phyloP scores from a whole-genome alignment of 2,113 vertebrate species.

The Neopipo cinnamomea region DNA sequence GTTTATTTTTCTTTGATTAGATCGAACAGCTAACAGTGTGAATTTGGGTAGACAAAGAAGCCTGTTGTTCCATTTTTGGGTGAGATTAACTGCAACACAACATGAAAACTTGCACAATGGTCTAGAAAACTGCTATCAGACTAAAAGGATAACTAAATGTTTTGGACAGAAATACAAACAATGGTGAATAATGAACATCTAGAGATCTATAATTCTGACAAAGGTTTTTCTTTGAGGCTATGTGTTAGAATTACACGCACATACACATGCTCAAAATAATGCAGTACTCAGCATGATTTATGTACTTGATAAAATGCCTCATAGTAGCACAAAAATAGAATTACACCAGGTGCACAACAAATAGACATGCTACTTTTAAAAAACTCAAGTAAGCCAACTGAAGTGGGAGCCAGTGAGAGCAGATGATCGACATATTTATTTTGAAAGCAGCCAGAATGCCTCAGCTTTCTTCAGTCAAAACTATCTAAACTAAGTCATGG shows the following conservation, averaged over 20 bases:
- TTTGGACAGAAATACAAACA: constrained; percentile 24
- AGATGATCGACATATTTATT: constrained; percentile 50
- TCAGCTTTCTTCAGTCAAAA: constrained; percentile 45
- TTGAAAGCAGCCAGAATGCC: constrained; percentile 49
- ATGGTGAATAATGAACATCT: constrained; percentile 42
- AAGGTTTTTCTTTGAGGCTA: constrained; percentile 36
- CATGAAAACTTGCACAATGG: neutral
- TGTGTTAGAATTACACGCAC: constrained; percentile 1
- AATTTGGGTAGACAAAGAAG: constrained; percentile 15
- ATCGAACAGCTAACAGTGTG: neutral
- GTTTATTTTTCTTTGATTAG: constrained; percentile 36
- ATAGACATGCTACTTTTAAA: constrained; percentile 3
- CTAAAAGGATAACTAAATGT: constrained; percentile 46
- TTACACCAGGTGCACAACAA: constrained; percentile 37
- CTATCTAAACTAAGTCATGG: neutral
- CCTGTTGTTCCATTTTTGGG: neutral
- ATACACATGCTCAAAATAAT: constrained; percentile 7
- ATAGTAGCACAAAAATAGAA: constrained; percentile 34
- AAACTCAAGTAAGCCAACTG: constrained; percentile 3
- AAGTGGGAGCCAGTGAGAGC: constrained; percentile 29
- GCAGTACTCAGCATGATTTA: constrained; percentile 31
- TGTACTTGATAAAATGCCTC: constrained; percentile 36
- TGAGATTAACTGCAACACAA: constrained; percentile 7
- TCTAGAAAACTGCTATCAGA: constrained; percentile 16
- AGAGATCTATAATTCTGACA: neutral